Evolutionary conservation across 2,113 vertebrate genomes (phyloP).

Genomic region (Austrofundulus limnaeus): DNA sequence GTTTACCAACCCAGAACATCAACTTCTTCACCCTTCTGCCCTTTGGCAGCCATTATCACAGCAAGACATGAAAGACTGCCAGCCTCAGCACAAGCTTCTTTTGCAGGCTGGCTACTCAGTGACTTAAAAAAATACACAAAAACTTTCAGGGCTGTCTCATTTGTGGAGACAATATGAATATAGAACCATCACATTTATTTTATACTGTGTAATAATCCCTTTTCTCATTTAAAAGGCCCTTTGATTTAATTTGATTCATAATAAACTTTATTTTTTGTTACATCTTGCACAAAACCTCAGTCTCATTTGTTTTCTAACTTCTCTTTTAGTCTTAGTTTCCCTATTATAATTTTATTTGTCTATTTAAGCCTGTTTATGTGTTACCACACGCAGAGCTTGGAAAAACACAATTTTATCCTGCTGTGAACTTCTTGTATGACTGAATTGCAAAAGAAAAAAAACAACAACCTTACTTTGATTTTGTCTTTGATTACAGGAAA

Average conservation of each 20-base stretch:
- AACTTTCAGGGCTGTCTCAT: neutral
- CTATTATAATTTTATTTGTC: neutral
- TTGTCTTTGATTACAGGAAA: conserved; percentile 1
- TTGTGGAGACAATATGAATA: neutral
- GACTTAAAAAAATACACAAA: neutral
- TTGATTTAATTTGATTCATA: neutral
- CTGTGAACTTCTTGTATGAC: neutral
- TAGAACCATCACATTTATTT: neutral
- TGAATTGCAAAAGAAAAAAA: neutral
- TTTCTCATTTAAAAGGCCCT: no score
- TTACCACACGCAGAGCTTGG: neutral
- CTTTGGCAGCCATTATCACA: neutral
- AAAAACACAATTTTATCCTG: neutral
- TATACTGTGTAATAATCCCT: no score
- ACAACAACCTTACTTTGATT: neutral
- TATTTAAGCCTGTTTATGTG: neutral
- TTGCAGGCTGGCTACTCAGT: neutral
- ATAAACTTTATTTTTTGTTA: neutral
- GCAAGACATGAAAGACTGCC: neutral
- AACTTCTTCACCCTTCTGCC: neutral
- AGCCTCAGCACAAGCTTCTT: neutral
- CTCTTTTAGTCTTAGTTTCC: neutral
- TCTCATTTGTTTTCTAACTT: neutral
- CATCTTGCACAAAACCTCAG: neutral
- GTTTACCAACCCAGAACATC: neutral